Evolutionary conservation across 2,113 vertebrate genomes (phyloP).

Genomic region (Heliornis fulica): DNA sequence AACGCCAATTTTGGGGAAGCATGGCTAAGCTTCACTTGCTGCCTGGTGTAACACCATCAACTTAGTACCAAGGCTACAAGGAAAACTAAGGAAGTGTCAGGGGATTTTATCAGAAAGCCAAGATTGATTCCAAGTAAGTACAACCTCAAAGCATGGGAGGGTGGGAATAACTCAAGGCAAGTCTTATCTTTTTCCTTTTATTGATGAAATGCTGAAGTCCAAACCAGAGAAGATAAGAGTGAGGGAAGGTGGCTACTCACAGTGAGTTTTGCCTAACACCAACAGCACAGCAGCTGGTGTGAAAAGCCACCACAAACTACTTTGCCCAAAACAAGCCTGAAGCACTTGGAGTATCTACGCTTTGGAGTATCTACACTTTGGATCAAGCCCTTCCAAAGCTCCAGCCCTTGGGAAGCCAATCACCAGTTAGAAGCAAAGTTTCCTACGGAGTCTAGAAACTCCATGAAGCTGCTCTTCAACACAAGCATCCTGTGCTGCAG

Average conservation of each 20-base stretch:
- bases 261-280: rapidly evolving
- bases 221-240: not conserved
- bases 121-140: not conserved
- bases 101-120: not conserved
- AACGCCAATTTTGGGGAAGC: not conserved
- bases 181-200: not conserved
- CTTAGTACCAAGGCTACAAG: too few species aligned
- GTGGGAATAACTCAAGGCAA: not conserved
- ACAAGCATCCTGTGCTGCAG: not conserved
- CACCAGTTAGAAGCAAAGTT: not conserved
- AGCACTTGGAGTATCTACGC: not conserved
- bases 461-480: rapidly evolving
- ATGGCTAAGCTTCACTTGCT: not conserved
- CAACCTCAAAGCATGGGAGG: not conserved
- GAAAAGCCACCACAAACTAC: not conserved
- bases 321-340: not conserved
- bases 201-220: not conserved
- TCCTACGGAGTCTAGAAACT: not conserved
- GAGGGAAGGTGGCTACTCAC: not conserved
- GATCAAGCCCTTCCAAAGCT: not conserved
- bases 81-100: not conserved
- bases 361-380: not conserved
- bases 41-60: not conserved
- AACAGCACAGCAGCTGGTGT: rapidly evolving
- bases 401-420: not conserved